Base-by-base conservation (phyloP, 2,888 invertebrate genomes). In the Drosophila borborema region DNA sequence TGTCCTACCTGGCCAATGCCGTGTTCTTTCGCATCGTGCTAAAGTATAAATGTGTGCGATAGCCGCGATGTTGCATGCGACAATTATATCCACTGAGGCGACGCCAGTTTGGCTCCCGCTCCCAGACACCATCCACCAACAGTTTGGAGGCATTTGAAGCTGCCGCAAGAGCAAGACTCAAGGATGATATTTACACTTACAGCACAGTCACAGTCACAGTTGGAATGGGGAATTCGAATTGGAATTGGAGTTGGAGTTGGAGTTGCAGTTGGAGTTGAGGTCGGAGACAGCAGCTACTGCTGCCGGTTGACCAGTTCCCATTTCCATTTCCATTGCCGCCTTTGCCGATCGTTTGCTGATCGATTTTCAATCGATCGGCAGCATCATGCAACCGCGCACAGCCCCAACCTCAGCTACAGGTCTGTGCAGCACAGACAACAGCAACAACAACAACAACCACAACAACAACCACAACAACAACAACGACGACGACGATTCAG, bases 331-430 rank as follows among this genome's bases (percentile, higher is more conserved):
- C 45, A 45, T 58, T 70, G 69, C 55, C 60, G 69, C 51, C 61
- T 45, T 62, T 73, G 83, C 72, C 81, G 75, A 80, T 83, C 81
- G 54, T 49, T 67, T 67, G 82, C 91, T 86, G 90, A 91, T 90
- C 90, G 90, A 91, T 84, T 84, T 82, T 86, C 86, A 83, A 91
- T 90, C 90, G 91, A 91, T 90, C 89, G 86, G 68, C 89, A 84
- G 80, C 90, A 91, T 91, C 90, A 91, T 90, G 90, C 90, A 90
- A 90, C 91, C 90, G 86, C 85, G 90, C 91, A 86, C 88, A 86
- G 53, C 72, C 59, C 60, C 56, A 59, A 18, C 45, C 53, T 18
- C 56, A 20, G n/a, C 12, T 43, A 53, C 60, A 49, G 49, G 9
- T n/a, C 48, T 48, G 16, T 9, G n/a, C 48, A 16, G 1, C 40